phyloP scores from a whole-genome alignment of 2,797 vertebrate genomes.

The Diplodus sargus region DNA sequence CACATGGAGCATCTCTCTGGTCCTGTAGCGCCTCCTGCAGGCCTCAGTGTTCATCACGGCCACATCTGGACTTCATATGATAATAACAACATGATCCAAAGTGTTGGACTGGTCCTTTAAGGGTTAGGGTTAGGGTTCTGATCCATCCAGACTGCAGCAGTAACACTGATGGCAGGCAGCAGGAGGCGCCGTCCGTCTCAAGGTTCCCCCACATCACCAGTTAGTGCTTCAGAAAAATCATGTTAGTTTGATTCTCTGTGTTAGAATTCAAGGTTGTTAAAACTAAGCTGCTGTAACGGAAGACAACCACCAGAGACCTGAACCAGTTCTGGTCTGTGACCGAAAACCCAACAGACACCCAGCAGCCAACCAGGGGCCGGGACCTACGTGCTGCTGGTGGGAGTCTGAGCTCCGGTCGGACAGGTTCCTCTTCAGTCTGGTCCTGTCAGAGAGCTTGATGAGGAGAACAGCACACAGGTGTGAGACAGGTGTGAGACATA shows the following conservation, averaged over 20 bases:
- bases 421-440: conserved; percentile 78
- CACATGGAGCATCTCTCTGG: conserved; percentile 16
- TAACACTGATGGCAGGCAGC: background rate
- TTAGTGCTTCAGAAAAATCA: background rate
- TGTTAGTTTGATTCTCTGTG: conserved; percentile 1
- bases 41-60: background rate
- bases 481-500: too few species aligned
- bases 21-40: background rate
- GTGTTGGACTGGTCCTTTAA: background rate
- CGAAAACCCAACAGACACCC: conserved; percentile 3
- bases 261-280: conserved; percentile 11
- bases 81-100: background rate
- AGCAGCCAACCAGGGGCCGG: conserved; percentile 47
- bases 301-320: background rate
- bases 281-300: background rate
- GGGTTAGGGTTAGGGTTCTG: background rate
- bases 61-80: background rate
- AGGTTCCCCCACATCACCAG: background rate
- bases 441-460: conserved; percentile 70
- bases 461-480: conserved; percentile 65
- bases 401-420: conserved; percentile 77
- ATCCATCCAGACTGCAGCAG: background rate
- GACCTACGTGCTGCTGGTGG: conserved; percentile 75
- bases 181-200: background rate
- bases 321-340: background rate